Base-by-base conservation (phyloP, 2,888 invertebrate species). In the Amiota mariae region DNA sequence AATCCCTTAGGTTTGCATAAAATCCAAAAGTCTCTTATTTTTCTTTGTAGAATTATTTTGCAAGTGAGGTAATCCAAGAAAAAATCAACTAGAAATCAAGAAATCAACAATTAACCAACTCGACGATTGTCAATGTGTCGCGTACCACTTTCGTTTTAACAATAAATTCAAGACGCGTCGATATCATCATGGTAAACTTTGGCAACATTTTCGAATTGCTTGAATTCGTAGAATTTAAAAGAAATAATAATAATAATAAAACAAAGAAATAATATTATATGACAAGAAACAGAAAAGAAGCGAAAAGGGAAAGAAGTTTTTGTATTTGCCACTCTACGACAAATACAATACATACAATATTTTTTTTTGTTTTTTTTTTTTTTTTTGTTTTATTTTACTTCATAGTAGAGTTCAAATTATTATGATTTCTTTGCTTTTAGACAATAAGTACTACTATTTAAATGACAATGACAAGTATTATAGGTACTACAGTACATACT, bases 131-230 rank as follows among this genome's bases (percentile, higher is more conserved):
- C 36, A 36, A 36, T 24, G 66, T 49, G 59, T 18, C 67, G 56
- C 57, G 72, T 20, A 59, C 8, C 67, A 49, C 72, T 72, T 66
- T 72, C 57, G 67, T 49, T 72, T 66, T 59, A 67, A 47, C 13
- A 72, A 72, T 72, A 59, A 67, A 67, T 20, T 48, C 36, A 8
- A 49, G 13, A 57, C 47, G 24, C 46, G 46, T 36, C n/a, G 63
- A 36, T 36, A 36, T 36, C 4, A 36, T 36, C 6, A 36, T 36
- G 36, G 36, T 36, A 4, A 36, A 36, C 4, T 36, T 36, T 36
- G 8, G 6, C 8, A 36, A 36, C 36, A 0, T 36, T 36, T 36
- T 36, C 4, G 8, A 6, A 36, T 51, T n/a, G 10, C 18, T 20
- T 59, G 11, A 59, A 20, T 66, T 66, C 48, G 48, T 48, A 66